Base-by-base conservation (phyloP, 2,888 invertebrate genomes). In the Enchytraeus crypticus region DNA sequence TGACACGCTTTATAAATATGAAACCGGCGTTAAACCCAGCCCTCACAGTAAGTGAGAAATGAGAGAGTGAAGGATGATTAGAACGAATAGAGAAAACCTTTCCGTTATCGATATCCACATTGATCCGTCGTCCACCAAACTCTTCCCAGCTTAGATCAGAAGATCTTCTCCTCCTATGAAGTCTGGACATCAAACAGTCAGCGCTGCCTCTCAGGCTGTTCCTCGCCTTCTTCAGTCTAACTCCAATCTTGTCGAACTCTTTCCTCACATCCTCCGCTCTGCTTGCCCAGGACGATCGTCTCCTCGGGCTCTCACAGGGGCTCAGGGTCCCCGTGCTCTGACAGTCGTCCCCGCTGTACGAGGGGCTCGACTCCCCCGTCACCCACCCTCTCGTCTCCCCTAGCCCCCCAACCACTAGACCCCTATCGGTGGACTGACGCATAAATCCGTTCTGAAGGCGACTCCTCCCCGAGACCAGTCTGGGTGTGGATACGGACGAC, bases 201-300 rank as follows among this genome's bases (percentile, higher is more conserved):
- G 51, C 51, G 32, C 59, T 59, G 8, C 59, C 59, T 23, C 38
- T 59, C 34, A 59, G 23, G 27, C 38, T 38, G 11, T 8, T 38
- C 38, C 38, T 38, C 8, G 38, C 38, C 38, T 38, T 38, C 38
- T 18, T 38, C 38, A 38, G 8, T 38, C 38, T 38, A 18, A 8
- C 18, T 18, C 38, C 38, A 18, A 38, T 11, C 38, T 18, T 8
- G 38, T 38, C 38, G 11, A 38, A 18, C 38, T 38, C 38, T 18
- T 38, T 38, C 38, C 38, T 38, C 18, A 38, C 38, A 38, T 38
- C 38, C 38, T 38, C 38, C 38, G 38, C 38, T 18, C 38, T 8
- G 18, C 38, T 11, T 11, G 38, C 38, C 38, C 38, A 38, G 11
- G 38, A 38, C 18, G 38, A 38, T 38, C 38, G 38, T 18, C 38